A percentile compares a stretch with the other conserved stretches of the same genome.
These are phyloP conservation scores for Heliocidaris erythrogramma DNA, from an alignment of 35 echinoderm and acorn worm species.

Conservation along the genomic window DNA sequence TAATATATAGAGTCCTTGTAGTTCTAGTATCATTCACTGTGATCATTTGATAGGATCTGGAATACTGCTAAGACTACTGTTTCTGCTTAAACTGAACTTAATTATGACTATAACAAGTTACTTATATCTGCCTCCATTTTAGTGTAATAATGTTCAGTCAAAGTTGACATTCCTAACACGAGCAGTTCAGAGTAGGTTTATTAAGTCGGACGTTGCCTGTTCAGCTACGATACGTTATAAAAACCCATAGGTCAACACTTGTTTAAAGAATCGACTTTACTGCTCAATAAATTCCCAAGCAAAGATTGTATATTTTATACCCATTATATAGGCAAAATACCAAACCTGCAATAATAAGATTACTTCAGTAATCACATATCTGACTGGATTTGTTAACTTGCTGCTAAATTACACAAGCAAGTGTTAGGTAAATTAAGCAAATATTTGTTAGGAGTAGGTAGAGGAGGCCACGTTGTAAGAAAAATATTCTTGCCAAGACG, in stretches of 20 bases:
- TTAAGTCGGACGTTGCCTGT: neutral
- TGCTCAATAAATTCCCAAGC: neutral
- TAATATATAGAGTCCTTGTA: too few species aligned
- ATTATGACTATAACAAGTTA: too few species aligned
- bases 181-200: too few species aligned
- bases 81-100: too few species aligned
- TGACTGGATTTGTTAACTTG: neutral
- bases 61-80: too few species aligned
- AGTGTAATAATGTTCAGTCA: neutral
- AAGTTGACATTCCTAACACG: neutral
- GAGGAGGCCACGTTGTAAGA: neutral
- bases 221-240: neutral
- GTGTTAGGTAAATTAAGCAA: neutral
- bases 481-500: neutral
- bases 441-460: neutral
- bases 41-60: too few species aligned
- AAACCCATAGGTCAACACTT: neutral
- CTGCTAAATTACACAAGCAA: neutral
- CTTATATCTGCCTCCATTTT: too few species aligned
- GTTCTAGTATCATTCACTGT: too few species aligned
- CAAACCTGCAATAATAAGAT: neutral
- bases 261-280: conserved; percentile 3
- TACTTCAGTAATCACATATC: neutral
- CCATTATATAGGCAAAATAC: neutral
- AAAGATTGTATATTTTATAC: neutral